phyloP scores from a whole-genome alignment of 2,797 vertebrate species.

The Darevskia nairensis region DNA sequence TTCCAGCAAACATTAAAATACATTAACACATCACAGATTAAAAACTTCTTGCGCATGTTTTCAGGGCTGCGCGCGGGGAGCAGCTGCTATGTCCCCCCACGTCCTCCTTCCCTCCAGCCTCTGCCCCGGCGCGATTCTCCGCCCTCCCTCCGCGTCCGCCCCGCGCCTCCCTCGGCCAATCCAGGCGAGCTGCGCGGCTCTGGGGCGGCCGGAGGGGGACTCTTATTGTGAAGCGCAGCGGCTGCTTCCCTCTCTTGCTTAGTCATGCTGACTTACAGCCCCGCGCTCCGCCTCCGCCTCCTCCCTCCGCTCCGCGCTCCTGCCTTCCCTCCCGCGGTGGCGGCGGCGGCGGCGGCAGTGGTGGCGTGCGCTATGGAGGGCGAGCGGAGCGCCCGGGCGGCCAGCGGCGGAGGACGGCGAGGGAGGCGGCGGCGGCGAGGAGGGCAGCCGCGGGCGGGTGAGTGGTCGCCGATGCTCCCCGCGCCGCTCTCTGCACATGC shows the following conservation, averaged over 20 bases:
- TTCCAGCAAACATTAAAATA: no score
- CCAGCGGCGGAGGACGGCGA: neutral
- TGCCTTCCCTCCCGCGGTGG: neutral
- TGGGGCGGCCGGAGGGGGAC: neutral
- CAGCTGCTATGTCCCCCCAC: no score
- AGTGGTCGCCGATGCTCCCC: neutral
- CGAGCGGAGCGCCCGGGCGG: neutral
- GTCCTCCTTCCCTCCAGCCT: neutral
- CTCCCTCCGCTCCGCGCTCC: neutral
- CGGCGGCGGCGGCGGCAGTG: neutral
- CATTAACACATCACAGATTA: no score
- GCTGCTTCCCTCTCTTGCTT: slow-evolving; percentile 17
- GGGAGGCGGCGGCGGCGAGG: neutral
- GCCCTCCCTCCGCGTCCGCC: neutral
- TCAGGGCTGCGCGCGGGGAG: no score
- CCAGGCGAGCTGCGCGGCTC: neutral
- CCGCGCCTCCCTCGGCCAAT: neutral
- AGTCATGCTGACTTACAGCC: slow-evolving; percentile 42
- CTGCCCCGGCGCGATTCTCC: neutral
- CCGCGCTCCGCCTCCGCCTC: neutral
- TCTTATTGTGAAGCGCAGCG: slow-evolving; percentile 38
- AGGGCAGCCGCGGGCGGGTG: neutral
- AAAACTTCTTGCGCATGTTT: neutral
- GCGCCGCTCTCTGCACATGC: neutral
- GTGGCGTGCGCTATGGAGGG: slow-evolving; percentile 17